Evolutionary conservation across 2,797 vertebrate species (phyloP).

Genomic region (Leucoraja ocellata): DNA sequence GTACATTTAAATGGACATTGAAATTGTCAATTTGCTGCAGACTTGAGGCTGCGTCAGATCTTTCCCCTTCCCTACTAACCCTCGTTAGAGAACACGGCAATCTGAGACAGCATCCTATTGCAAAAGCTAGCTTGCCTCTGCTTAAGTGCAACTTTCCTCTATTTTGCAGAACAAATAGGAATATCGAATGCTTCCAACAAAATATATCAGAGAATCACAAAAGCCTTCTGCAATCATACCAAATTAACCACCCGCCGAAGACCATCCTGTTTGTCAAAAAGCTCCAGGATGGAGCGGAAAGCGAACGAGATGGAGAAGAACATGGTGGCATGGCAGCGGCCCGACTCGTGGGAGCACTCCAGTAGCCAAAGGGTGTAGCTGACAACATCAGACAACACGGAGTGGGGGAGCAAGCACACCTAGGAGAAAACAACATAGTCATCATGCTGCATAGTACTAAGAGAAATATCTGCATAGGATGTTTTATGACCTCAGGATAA

Average conservation of each 20-base stretch:
- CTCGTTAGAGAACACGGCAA: not conserved
- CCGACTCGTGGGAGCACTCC: slow-evolving; percentile 95
- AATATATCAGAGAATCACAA: not conserved
- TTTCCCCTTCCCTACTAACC: not conserved
- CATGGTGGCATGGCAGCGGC: slow-evolving; percentile 98
- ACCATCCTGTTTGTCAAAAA: slow-evolving; percentile 91
- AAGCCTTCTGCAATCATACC: slow-evolving; percentile 54
- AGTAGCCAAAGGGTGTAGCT: slow-evolving; percentile 94
- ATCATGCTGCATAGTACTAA: not conserved
- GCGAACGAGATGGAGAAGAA: slow-evolving; percentile 99
- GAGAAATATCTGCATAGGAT: not conserved
- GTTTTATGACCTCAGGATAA: too few relatives aligned
- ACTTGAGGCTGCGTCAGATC: not conserved
- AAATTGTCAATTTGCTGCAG: not conserved
- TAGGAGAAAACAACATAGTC: slow-evolving; percentile 44
- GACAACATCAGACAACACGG: slow-evolving; percentile 87
- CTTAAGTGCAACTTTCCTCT: not conserved
- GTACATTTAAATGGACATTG: not conserved
- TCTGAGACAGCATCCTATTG: not conserved
- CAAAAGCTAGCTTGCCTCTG: not conserved
- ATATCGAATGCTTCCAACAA: not conserved
- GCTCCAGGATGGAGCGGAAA: slow-evolving; percentile 90
- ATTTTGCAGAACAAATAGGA: not conserved
- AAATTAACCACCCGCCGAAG: slow-evolving; percentile 91
- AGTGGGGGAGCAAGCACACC: slow-evolving; percentile 95